Evolutionary conservation across 1,140 invertebrate species (phyloP).

Genomic region (Medauroidea extradentata): DNA sequence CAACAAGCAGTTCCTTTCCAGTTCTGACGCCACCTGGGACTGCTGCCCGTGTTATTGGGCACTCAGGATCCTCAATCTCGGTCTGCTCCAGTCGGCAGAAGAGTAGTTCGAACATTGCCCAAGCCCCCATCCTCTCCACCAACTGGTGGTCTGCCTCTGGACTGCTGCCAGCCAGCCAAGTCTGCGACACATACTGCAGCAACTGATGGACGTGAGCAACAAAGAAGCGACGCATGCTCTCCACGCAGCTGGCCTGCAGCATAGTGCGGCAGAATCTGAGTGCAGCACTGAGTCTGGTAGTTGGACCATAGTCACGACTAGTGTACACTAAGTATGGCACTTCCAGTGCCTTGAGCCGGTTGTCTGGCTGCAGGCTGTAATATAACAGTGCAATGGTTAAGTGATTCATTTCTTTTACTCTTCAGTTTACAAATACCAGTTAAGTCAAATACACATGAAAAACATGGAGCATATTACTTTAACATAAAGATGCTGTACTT

Average conservation of each 20-base stretch:
- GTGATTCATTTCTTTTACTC: too few relatives aligned
- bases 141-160: constrained; percentile 1
- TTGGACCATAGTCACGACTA: background rate
- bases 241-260: background rate
- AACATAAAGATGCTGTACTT: background rate
- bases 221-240: background rate
- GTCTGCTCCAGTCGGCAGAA: constrained; percentile 14
- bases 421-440: too few relatives aligned
- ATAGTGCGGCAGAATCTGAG: constrained; percentile 2
- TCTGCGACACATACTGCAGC: constrained; percentile 1
- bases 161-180: constrained; percentile 16
- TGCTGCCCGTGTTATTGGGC: constrained; percentile 35
- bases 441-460: background rate
- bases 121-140: constrained; percentile 4
- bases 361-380: background rate
- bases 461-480: background rate
- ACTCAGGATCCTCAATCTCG: constrained; percentile 7
- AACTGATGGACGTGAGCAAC: background rate
- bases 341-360: constrained; percentile 3
- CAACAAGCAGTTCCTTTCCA: constrained; percentile 30
- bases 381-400: background rate
- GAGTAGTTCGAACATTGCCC: constrained; percentile 29
- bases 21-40: constrained; percentile 37
- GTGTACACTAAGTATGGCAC: constrained; percentile 1
- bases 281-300: background rate